Evolutionary conservation across 2,797 vertebrate genomes (phyloP).

Genomic region (Champsocephalus gunnari): DNA sequence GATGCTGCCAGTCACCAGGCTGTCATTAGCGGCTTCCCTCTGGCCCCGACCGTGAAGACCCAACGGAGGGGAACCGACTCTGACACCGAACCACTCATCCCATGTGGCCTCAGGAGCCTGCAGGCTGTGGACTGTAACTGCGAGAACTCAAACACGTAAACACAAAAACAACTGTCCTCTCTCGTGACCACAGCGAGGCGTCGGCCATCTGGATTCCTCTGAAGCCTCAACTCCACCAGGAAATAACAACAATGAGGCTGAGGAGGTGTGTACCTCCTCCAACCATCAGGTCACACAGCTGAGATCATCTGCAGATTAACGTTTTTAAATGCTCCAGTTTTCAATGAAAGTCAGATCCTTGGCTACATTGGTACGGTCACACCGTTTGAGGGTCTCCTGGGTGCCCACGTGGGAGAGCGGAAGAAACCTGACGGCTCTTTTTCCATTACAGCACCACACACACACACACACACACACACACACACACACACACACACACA

Average conservation of each 20-base stretch:
- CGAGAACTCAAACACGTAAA: constrained; percentile 44
- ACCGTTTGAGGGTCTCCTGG: constrained; percentile 53
- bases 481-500: constrained; percentile 26
- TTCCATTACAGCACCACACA: constrained; percentile 77
- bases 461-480: constrained; percentile 18
- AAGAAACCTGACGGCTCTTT: constrained; percentile 61
- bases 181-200: constrained; percentile 71
- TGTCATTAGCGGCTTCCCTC: constrained; percentile 76
- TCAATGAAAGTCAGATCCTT: constrained; percentile 62
- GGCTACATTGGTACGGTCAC: constrained; percentile 39
- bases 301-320: constrained; percentile 31
- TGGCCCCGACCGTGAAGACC: constrained; percentile 51
- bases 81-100: constrained; percentile 37
- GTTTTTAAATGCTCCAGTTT: constrained; percentile 43
- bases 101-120: constrained; percentile 46
- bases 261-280: constrained; percentile 24
- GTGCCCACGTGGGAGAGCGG: constrained; percentile 56
- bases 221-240: constrained; percentile 49
- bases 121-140: constrained; percentile 58
- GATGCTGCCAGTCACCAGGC: constrained; percentile 67
- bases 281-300: constrained; percentile 10
- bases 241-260: constrained; percentile 48
- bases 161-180: constrained; percentile 67
- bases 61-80: constrained; percentile 61
- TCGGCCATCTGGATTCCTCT: constrained; percentile 68